Evolutionary conservation across 1,140 invertebrate species (phyloP).

Genomic region (Diorhabda elongata): DNA sequence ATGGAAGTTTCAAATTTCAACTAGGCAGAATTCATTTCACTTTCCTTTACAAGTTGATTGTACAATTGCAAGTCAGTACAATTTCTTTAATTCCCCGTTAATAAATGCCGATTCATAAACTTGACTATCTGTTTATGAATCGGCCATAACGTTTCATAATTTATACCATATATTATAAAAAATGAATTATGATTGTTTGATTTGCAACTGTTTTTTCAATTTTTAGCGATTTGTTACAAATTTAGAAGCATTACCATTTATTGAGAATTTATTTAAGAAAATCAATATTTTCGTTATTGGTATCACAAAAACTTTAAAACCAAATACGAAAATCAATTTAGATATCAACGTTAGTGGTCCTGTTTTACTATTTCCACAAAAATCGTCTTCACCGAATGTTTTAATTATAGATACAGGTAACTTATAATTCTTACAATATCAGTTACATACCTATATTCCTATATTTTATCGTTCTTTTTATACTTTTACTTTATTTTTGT

Average conservation of each 20-base stretch:
- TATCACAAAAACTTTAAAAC: constrained; percentile 53
- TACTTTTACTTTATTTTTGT: no score
- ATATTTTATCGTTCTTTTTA: no score
- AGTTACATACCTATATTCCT: no score
- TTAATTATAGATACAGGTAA: constrained; percentile 71
- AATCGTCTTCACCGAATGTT: constrained; percentile 74
- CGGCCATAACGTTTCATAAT: no score
- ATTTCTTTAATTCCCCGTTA: no score
- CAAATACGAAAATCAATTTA: constrained; percentile 62
- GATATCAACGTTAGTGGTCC: constrained; percentile 72
- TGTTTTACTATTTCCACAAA: constrained; percentile 72
- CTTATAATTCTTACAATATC: no score
- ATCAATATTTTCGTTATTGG: constrained; percentile 59
- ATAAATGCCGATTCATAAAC: no score
- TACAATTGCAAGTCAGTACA: constrained; percentile 58
- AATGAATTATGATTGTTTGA: no score
- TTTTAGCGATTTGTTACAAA: constrained; percentile 39
- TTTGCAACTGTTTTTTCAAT: background rate
- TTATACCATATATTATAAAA: no score
- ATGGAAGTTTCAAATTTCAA: constrained; percentile 66
- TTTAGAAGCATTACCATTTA: constrained; percentile 35
- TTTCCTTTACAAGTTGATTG: constrained; percentile 66
- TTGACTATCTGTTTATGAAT: no score
- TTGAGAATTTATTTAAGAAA: constrained; percentile 31
- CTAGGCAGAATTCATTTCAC: constrained; percentile 69